phyloP scores from a whole-genome alignment of 2,113 vertebrate species.

The Eurypyga helias region DNA sequence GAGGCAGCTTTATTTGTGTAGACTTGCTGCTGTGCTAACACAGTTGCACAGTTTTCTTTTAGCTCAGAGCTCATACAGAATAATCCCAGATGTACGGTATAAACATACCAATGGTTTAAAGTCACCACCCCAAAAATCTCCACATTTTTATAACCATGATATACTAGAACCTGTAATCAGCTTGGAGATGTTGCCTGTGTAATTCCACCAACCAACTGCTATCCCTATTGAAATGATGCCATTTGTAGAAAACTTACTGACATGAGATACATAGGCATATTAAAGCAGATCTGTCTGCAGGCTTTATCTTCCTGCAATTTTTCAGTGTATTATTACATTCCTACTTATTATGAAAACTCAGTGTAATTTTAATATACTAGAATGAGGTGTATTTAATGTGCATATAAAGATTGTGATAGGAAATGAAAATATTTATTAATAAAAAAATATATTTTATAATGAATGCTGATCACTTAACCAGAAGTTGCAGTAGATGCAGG shows the following conservation, averaged over 20 bases:
- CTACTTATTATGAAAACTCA: not conserved
- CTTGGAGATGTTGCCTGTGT: not conserved
- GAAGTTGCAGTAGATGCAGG: not conserved
- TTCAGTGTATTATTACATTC: not conserved
- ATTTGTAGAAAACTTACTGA: not conserved
- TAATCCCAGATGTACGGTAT: not conserved
- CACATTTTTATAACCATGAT: not conserved
- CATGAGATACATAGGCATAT: not conserved
- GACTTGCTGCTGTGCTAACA: constrained; percentile 10
- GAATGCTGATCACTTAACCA: not conserved
- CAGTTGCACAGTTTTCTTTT: not conserved
- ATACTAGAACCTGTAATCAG: not conserved
- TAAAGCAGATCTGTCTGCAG: not conserved
- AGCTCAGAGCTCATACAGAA: not conserved
- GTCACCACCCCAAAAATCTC: not conserved
- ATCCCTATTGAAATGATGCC: not conserved
- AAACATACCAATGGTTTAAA: not conserved
- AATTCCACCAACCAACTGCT: not conserved
- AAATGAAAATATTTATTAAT: not conserved
- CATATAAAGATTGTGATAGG: not conserved
- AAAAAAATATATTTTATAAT: not conserved
- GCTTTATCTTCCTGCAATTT: not conserved
- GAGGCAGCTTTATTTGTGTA: constrained; percentile 15
- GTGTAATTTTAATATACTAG: not conserved
- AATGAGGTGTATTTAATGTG: not conserved